Evolutionary conservation across 2,797 vertebrate species (phyloP).

Genomic region (Jordanella pulchra): DNA sequence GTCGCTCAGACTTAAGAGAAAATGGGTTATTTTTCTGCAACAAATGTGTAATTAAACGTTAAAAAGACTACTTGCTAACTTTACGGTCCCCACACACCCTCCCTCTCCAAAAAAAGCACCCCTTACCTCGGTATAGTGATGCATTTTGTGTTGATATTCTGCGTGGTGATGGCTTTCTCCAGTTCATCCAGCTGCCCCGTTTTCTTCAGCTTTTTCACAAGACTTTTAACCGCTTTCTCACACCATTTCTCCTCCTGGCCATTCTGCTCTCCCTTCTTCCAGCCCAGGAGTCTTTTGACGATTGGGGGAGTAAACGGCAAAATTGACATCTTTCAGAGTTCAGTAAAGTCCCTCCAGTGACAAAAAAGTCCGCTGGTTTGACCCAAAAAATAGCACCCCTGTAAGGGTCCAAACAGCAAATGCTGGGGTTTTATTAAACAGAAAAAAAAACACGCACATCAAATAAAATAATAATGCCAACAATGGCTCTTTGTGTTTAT

Average conservation of each 20-base stretch:
- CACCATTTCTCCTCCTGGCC: constrained; percentile 99
- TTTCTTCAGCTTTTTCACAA: constrained; percentile 99
- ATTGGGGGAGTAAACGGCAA: constrained; percentile 98
- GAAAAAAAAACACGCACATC: background rate
- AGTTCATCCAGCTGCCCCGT: constrained; percentile 98
- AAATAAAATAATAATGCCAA: no score
- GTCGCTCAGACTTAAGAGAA: background rate
- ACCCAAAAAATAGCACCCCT: constrained; percentile 20
- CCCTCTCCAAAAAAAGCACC: background rate
- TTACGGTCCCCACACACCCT: constrained; percentile 29
- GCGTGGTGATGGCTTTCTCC: constrained; percentile 97
- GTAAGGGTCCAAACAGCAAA: background rate
- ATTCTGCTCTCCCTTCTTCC: constrained; percentile 99
- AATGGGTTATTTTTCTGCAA: background rate
- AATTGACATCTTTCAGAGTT: constrained; percentile 89
- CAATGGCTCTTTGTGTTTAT: constrained; percentile 5
- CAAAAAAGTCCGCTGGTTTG: constrained; percentile 48
- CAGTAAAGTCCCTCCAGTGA: constrained; percentile 55
- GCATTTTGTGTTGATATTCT: constrained; percentile 96
- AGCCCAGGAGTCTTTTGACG: constrained; percentile 95
- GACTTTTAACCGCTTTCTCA: constrained; percentile 97
- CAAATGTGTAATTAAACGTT: background rate
- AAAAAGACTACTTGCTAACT: constrained; percentile 12
- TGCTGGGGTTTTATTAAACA: background rate
- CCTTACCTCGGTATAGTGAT: constrained; percentile 96